A percentile compares a stretch with the other conserved stretches of the same genome.
Conservation (phyloP, 2,797 vertebrate genomes). For the Loris lydekkerianus region DNA sequence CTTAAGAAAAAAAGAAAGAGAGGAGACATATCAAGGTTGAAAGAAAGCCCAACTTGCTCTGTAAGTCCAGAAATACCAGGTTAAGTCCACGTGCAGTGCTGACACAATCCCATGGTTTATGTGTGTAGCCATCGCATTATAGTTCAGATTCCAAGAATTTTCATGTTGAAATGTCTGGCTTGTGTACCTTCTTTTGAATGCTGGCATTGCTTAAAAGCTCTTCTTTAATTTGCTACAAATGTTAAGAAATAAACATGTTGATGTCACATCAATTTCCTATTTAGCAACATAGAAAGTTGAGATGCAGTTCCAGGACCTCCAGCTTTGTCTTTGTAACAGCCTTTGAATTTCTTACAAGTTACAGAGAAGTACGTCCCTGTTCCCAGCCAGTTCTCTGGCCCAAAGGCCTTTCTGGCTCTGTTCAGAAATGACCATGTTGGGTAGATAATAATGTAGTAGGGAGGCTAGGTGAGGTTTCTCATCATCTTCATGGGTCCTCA, state of each 20-base stretch:
- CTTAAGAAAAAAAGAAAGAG: background rate
- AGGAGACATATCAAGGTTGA: background rate
- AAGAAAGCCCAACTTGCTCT: constrained; percentile 9
- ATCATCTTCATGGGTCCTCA: background rate
- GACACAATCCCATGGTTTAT: background rate
- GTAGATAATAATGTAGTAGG: background rate
- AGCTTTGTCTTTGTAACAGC: background rate
- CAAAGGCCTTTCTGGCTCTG: background rate
- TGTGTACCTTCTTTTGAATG: background rate
- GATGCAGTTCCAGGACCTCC: background rate
- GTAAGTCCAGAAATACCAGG: background rate
- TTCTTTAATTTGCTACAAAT: constrained; percentile 1
- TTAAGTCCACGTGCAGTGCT: background rate
- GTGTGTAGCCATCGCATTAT: background rate
- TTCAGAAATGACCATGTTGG: background rate
- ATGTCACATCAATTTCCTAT: background rate
- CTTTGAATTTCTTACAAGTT: constrained; percentile 4
- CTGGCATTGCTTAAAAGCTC: background rate
- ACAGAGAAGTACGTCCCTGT: background rate
- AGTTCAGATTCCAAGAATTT: background rate
- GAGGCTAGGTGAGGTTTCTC: background rate
- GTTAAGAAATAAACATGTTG: background rate
- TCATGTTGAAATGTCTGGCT: constrained; percentile 7
- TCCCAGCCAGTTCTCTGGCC: background rate
- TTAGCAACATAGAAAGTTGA: background rate